phyloP scores from a whole-genome alignment of 2,888 invertebrate genomes.

The Eupithecia tripunctaria region DNA sequence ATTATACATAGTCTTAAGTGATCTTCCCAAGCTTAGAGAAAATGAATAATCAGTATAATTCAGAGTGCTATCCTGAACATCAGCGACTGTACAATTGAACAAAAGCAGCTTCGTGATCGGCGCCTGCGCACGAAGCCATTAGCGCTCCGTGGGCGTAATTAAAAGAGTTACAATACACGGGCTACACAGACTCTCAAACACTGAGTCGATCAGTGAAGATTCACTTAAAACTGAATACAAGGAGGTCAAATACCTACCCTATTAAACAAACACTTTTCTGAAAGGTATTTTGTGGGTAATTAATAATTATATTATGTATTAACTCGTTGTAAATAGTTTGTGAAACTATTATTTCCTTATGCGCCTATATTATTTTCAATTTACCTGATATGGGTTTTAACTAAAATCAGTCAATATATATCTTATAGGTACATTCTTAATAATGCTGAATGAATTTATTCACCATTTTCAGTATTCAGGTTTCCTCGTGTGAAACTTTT shows the following conservation, averaged over 20 bases:
- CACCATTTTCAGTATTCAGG: no score
- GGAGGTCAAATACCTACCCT: not conserved
- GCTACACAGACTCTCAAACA: conserved; percentile 32
- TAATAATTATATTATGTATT: no score
- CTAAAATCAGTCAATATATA: no score
- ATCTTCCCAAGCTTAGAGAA: conserved; percentile 4
- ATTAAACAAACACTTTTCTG: not conserved
- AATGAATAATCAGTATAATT: conserved; percentile 32
- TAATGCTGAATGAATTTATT: no score
- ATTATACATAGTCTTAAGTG: not conserved
- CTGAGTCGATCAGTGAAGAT: not conserved
- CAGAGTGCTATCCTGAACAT: conserved; percentile 52
- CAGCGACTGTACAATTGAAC: conserved; percentile 68
- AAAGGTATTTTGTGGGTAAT: no score
- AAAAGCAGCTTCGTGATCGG: conserved; percentile 69
- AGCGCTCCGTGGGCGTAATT: conserved; percentile 81
- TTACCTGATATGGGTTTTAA: no score
- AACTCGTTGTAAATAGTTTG: no score
- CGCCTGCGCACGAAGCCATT: conserved; percentile 75
- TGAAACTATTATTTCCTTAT: no score
- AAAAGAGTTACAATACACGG: conserved; percentile 80
- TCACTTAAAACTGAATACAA: conserved; percentile 1
- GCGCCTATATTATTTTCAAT: no score
- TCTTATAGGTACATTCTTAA: no score
- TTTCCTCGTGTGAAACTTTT: no score